Evolutionary conservation across 2,797 vertebrate genomes (phyloP).

Genomic region (Basileuterus tristriatus): DNA sequence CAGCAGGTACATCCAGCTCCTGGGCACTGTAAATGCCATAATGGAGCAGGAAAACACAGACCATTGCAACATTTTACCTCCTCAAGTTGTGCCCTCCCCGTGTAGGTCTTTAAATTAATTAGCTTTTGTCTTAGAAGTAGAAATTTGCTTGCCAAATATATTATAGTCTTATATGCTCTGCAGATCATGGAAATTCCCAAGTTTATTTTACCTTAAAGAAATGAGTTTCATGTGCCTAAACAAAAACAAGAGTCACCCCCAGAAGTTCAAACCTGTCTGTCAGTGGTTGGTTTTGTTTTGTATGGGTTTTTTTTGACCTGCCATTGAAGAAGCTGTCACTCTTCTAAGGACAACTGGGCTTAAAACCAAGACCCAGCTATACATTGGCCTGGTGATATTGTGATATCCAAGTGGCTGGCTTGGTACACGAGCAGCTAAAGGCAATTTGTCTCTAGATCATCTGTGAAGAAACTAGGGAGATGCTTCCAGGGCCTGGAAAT

Average conservation of each 20-base stretch:
- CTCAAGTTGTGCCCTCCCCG: not conserved
- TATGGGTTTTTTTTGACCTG: not conserved
- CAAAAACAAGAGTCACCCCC: not conserved
- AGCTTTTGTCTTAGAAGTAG: not conserved
- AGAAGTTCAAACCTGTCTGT: not conserved
- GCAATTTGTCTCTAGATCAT: not conserved
- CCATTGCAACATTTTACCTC: not conserved
- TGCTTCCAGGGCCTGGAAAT: not conserved
- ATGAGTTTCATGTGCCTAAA: not conserved
- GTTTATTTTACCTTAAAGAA: not conserved
- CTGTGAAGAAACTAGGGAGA: not conserved
- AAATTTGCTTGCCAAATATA: not conserved
- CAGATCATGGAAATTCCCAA: not conserved
- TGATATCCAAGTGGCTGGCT: not conserved
- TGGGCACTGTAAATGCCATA: not conserved
- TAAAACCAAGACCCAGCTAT: not conserved
- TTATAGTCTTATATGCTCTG: fast-evolving
- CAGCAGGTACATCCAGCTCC: not conserved
- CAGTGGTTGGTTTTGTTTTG: fast-evolving
- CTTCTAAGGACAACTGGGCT: not conserved
- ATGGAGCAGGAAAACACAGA: not conserved
- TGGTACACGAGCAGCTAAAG: not conserved
- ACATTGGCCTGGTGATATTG: not conserved
- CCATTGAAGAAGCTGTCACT: not conserved
- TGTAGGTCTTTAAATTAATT: not conserved